Evolutionary conservation across 2,797 vertebrate species (phyloP), one percentile per base, ranked within the genome.

Genomic region (Adelosebastes latens): DNA sequence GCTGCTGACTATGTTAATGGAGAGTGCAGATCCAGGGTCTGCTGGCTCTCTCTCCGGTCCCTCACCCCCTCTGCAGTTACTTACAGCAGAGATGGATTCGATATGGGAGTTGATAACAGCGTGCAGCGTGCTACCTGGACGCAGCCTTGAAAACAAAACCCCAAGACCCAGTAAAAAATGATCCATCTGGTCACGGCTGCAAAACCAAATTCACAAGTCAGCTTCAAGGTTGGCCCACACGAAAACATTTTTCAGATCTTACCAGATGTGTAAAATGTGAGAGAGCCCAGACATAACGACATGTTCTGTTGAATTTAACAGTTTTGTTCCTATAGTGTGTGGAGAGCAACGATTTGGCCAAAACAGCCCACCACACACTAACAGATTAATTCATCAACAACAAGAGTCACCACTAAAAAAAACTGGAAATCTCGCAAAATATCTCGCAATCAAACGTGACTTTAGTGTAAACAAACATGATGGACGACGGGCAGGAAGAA

Each of bases 1-100:
- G 91, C 89, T 87, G 89, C 90, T 89, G 88, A 89, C 88, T 90
- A 86, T 88, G 87, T 87, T 92, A 92, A 90, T 92, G 79, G 79
- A 70, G 83, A 82, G 83, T 77, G 82, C 83, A 85, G 85, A 84
- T 62, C 31, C 65, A 61, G 72, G 81, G 78, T 77, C 78, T 72
- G 69, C 87, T 36, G 58, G 65, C 49, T 81, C 71, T 67, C 66
- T 27, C 52, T 58, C 39, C 27, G 8, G 14, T 36, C 0, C 7
- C 34, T 42, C 36, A 25, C 22, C 18, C 32, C 29, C 16, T 42
- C 70, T 18, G 52, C 76, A 80, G 75, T 82, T 42, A 20, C 71
- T 65, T 71, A 71, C 72, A 69, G 56, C 49, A 34, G 13, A 81
- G 80, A 83, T 55, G 65, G 68, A 76, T 85, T 69, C 22, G 3